A percentile compares a stretch with the other conserved stretches of the same genome.
phyloP scores from a whole-genome alignment of 1,140 invertebrate genomes.

The Goniozus legneri region DNA sequence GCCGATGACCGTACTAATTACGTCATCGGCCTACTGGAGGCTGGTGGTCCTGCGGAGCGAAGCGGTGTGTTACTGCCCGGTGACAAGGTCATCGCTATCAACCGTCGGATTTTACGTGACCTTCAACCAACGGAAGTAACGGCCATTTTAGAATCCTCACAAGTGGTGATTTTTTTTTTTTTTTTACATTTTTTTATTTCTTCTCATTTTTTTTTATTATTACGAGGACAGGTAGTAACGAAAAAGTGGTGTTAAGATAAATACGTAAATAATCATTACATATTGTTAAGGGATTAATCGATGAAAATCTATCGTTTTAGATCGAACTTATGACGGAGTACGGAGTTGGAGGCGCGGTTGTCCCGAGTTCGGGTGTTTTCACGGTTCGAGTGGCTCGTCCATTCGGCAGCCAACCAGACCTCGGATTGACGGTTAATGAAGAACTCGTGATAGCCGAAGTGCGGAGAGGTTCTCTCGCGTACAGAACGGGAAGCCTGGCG shows the following conservation, averaged over 20 bases:
- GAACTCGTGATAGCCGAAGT: constrained; percentile 80
- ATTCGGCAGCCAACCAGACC: constrained; percentile 61
- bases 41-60: constrained; percentile 60
- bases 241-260: too few relatives aligned
- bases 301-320: too few relatives aligned
- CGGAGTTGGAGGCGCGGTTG: constrained; percentile 88
- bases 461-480: constrained; percentile 83
- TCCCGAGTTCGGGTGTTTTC: constrained; percentile 85
- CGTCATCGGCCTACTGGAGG: constrained; percentile 43
- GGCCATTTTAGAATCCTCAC: constrained; percentile 41
- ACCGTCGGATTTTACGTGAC: constrained; percentile 53
- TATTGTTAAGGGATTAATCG: too few relatives aligned
- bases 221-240: too few relatives aligned
- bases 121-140: constrained; percentile 41
- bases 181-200: too few relatives aligned
- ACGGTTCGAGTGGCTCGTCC: constrained; percentile 83
- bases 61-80: constrained; percentile 65
- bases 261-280: too few relatives aligned
- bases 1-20: constrained; percentile 44
- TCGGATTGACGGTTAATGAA: constrained; percentile 84
- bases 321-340: constrained; percentile 78
- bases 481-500: constrained; percentile 82
- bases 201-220: too few relatives aligned
- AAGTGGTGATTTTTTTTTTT: too few relatives aligned
- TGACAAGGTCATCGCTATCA: constrained; percentile 65